phyloP scores from a whole-genome alignment of 2,113 vertebrate species.

The Phalacrocorax carbo region DNA sequence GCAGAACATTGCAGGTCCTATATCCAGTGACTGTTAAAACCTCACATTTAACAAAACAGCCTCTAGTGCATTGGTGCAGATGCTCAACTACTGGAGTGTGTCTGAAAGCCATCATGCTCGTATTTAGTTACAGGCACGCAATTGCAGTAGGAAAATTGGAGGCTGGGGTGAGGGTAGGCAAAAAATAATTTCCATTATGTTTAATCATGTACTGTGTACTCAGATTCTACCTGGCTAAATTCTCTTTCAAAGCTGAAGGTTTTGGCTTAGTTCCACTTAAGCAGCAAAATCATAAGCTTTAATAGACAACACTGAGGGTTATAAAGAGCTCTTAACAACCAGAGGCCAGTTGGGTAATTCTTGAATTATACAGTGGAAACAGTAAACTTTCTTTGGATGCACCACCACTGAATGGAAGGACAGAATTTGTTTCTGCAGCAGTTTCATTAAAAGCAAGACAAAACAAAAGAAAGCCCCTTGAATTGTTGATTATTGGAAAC shows the following conservation, averaged over 20 bases:
- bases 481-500: not conserved
- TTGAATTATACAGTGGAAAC: not conserved
- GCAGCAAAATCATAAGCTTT: not conserved
- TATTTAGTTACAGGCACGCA: not conserved
- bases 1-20: not conserved
- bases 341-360: not conserved
- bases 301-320: not conserved
- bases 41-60: not conserved
- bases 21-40: not conserved
- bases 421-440: not conserved
- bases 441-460: not conserved
- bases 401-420: rapidly evolving
- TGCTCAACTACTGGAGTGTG: not conserved
- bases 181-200: not conserved
- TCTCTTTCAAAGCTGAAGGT: not conserved
- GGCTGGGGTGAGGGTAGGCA: not conserved
- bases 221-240: not conserved
- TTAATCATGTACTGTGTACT: rapidly evolving
- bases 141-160: not conserved
- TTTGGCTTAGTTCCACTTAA: not conserved
- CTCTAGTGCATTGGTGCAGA: not conserved
- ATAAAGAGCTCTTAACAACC: not conserved
- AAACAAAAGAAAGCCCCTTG: not conserved
- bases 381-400: not conserved
- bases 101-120: not conserved